Conservation (phyloP, 2,888 invertebrate species). For the Leistus spinibarbis region DNA sequence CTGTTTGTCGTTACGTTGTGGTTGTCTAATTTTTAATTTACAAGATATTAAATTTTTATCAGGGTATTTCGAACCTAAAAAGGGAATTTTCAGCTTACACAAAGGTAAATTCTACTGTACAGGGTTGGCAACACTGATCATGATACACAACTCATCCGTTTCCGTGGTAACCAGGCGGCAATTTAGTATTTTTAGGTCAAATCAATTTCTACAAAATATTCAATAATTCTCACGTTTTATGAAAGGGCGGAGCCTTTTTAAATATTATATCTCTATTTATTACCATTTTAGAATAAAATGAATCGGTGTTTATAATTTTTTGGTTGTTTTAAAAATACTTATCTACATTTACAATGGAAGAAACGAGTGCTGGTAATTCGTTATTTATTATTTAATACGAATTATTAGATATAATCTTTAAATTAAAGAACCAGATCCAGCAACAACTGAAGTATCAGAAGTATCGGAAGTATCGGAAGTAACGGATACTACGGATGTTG, state of each 20-base stretch:
- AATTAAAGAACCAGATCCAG: too few species aligned
- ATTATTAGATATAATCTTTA: too few species aligned
- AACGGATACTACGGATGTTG: conserved; percentile 1
- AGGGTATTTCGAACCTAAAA: too few species aligned
- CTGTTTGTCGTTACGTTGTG: too few species aligned
- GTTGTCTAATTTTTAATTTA: too few species aligned
- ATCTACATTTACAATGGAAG: background rate
- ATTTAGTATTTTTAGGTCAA: background rate
- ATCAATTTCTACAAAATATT: background rate
- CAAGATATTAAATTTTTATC: too few species aligned
- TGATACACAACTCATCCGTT: background rate
- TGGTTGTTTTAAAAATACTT: background rate
- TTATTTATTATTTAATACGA: too few species aligned
- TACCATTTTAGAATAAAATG: background rate
- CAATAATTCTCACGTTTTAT: background rate
- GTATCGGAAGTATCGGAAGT: too few species aligned
- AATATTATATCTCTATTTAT: background rate
- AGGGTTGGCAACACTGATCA: background rate
- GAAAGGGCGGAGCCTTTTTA: background rate
- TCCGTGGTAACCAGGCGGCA: background rate
- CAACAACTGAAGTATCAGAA: too few species aligned
- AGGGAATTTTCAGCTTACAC: too few species aligned
- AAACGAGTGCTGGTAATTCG: background rate
- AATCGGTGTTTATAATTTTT: background rate
- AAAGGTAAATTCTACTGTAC: too few species aligned